phyloP scores from a whole-genome alignment of 1,140 invertebrate genomes.

The Pemphigus obesinymphae region DNA sequence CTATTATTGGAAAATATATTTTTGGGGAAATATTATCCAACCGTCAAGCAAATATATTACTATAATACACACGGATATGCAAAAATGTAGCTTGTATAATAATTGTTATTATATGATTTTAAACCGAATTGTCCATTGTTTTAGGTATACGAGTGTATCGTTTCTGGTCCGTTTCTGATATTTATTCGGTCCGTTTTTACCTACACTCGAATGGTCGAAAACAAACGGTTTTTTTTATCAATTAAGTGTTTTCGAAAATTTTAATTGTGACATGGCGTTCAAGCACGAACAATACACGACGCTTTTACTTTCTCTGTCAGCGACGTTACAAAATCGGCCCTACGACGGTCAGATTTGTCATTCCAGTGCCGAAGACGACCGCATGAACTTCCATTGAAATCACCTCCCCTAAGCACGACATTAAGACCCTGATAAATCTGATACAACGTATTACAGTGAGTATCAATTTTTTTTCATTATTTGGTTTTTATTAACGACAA shows the following conservation, averaged over 20 bases:
- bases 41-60: too few species aligned
- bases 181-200: neutral
- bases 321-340: neutral
- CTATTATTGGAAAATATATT: too few species aligned
- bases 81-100: too few species aligned
- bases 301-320: constrained; percentile 12
- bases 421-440: neutral
- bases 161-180: neutral
- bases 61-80: too few species aligned
- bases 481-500: too few species aligned
- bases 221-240: neutral
- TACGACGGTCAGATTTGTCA: neutral
- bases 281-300: constrained; percentile 23
- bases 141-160: too few species aligned
- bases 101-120: too few species aligned
- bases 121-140: too few species aligned
- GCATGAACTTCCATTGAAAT: neutral
- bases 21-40: too few species aligned
- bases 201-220: neutral
- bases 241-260: neutral
- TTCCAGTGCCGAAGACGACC: neutral
- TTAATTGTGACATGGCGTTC: constrained; percentile 18
- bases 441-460: neutral
- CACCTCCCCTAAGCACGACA: neutral
- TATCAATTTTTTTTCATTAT: neutral